Conservation (phyloP, 2,888 invertebrate species). For the Ecliptopera silaceata region DNA sequence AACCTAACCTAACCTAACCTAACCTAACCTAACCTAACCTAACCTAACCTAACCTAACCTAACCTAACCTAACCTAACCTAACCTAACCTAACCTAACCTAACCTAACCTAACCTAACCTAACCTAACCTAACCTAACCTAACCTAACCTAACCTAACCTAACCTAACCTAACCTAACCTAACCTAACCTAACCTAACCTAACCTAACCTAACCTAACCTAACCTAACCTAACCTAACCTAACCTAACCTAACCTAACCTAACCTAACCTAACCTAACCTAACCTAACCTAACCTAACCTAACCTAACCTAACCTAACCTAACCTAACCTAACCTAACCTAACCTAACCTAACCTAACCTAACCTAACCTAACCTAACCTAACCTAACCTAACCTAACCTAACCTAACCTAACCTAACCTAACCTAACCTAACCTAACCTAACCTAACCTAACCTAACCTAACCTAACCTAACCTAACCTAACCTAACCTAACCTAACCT, state of each 20-base stretch:
- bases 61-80: slow-evolving; percentile 14
- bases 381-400: slow-evolving; percentile 24
- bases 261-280: slow-evolving; percentile 30
- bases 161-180: slow-evolving; percentile 15
- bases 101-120: slow-evolving; percentile 30
- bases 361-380: slow-evolving; percentile 26
- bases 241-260: slow-evolving; percentile 30
- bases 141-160: slow-evolving; percentile 17
- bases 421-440: slow-evolving; percentile 18
- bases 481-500: slow-evolving; percentile 21
- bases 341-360: slow-evolving; percentile 29
- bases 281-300: slow-evolving; percentile 29
- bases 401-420: slow-evolving; percentile 26
- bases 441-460: slow-evolving; percentile 23
- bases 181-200: slow-evolving; percentile 28
- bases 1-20: slow-evolving; percentile 20
- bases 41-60: slow-evolving; percentile 14
- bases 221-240: slow-evolving; percentile 29
- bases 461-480: slow-evolving; percentile 20
- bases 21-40: slow-evolving; percentile 23
- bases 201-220: slow-evolving; percentile 29
- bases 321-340: slow-evolving; percentile 29
- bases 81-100: slow-evolving; percentile 25
- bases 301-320: slow-evolving; percentile 30
- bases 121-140: slow-evolving; percentile 23